Evolutionary conservation across 2,888 invertebrate genomes (phyloP).

Genomic region (Cephus pulcher): DNA sequence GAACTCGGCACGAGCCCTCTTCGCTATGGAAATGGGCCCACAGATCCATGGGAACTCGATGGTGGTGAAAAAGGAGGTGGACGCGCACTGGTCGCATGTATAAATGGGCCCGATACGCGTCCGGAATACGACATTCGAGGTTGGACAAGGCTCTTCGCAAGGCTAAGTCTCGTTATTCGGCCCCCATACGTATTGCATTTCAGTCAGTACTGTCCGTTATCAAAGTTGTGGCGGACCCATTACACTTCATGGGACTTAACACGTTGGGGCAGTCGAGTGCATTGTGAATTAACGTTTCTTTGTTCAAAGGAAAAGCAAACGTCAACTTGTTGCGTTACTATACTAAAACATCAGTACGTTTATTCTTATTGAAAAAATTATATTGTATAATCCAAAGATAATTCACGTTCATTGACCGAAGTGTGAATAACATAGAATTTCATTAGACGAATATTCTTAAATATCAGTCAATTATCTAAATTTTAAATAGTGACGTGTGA

Average conservation of each 20-base stretch:
- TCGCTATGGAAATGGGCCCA: background rate
- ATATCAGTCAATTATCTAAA: no score
- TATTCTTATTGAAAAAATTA: background rate
- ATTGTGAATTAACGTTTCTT: background rate
- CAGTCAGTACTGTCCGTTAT: conserved; percentile 14
- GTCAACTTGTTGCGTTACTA: background rate
- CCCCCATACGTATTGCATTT: conserved; percentile 10
- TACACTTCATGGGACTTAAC: background rate
- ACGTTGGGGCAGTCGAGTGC: background rate
- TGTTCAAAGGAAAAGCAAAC: background rate
- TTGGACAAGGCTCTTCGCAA: conserved; percentile 49
- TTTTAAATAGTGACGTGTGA: no score
- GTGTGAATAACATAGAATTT: no score
- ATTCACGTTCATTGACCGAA: no score
- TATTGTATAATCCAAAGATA: background rate
- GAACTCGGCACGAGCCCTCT: background rate
- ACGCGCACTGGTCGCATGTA: conserved; percentile 51
- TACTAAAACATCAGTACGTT: background rate
- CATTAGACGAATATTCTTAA: no score
- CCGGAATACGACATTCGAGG: conserved; percentile 65
- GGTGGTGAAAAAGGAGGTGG: conserved; percentile 1
- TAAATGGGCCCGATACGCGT: conserved; percentile 64
- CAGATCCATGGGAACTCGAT: background rate
- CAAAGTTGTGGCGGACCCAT: background rate
- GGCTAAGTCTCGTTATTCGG: conserved; percentile 35